Evolutionary conservation across 2,888 invertebrate genomes (phyloP).

Genomic region (Drosophila sordidapex): DNA sequence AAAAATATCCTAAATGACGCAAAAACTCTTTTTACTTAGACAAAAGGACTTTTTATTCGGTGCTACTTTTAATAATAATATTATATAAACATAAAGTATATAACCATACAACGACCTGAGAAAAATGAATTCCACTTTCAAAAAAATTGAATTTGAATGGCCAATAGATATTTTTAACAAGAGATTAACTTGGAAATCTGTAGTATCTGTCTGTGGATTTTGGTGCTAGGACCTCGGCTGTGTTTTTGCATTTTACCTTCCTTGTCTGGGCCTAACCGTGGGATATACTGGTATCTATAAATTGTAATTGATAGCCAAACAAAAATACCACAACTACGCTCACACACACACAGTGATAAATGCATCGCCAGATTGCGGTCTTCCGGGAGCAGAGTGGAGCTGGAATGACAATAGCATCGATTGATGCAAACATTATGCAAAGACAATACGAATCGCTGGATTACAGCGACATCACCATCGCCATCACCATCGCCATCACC

Average conservation of each 20-base stretch:
- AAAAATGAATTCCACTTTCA: neutral
- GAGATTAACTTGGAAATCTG: neutral
- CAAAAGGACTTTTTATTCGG: neutral
- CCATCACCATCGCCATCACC: neutral
- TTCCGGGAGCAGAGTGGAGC: constrained; percentile 54
- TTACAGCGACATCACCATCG: constrained; percentile 11
- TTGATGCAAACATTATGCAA: constrained; percentile 50
- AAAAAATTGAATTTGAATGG: neutral
- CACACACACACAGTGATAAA: constrained; percentile 24
- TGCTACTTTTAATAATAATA: neutral
- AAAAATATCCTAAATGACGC: neutral
- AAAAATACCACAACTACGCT: constrained; percentile 40
- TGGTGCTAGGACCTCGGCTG: constrained; percentile 15
- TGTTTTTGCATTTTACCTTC: constrained; percentile 10
- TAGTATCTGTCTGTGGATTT: neutral
- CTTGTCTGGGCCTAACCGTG: constrained; percentile 53
- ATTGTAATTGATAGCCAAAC: constrained; percentile 54
- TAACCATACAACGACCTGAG: neutral
- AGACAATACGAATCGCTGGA: constrained; percentile 39
- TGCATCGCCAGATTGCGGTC: constrained; percentile 45
- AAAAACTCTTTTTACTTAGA: neutral
- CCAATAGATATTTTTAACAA: neutral
- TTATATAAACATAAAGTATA: neutral
- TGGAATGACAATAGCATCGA: constrained; percentile 42
- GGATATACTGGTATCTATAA: constrained; percentile 33